These are phyloP conservation scores for Saccopteryx bilineata DNA, from an alignment of 2,113 vertebrate genomes.

Conservation along the genomic window DNA sequence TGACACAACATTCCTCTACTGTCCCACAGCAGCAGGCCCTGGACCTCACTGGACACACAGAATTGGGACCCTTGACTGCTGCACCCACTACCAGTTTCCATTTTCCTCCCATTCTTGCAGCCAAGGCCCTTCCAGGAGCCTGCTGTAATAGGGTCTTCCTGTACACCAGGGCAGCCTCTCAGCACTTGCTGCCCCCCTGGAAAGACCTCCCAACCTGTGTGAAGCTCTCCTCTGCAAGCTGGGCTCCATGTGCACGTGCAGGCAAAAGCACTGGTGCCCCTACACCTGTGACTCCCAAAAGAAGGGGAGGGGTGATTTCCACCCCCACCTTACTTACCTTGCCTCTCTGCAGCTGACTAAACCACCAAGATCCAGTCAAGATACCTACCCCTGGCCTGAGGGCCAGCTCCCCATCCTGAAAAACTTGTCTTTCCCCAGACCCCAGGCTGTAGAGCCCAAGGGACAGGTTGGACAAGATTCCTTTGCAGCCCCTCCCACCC, in stretches of 20 bases:
- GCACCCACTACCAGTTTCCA: not conserved
- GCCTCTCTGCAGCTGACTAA: not conserved
- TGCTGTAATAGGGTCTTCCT: not conserved
- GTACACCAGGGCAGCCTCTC: not conserved
- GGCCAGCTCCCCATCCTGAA: slow-evolving; percentile 67
- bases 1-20: not conserved
- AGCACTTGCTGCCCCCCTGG: not conserved
- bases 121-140: not conserved
- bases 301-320: not conserved
- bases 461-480: slow-evolving; percentile 68
- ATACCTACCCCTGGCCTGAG: not conserved
- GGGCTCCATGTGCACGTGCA: fast-evolving
- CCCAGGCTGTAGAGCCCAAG: not conserved
- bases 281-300: not conserved
- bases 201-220: not conserved
- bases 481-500: slow-evolving; percentile 66
- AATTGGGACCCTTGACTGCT: not conserved
- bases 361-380: not conserved
- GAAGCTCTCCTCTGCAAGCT: too few species aligned
- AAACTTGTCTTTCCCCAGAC: slow-evolving; percentile 70
- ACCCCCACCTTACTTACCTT: not conserved
- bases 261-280: not conserved
- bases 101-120: not conserved
- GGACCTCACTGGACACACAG: not conserved
- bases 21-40: not conserved